Evolutionary conservation across 2,113 vertebrate genomes (phyloP).

Genomic region (Phaethon lepturus): DNA sequence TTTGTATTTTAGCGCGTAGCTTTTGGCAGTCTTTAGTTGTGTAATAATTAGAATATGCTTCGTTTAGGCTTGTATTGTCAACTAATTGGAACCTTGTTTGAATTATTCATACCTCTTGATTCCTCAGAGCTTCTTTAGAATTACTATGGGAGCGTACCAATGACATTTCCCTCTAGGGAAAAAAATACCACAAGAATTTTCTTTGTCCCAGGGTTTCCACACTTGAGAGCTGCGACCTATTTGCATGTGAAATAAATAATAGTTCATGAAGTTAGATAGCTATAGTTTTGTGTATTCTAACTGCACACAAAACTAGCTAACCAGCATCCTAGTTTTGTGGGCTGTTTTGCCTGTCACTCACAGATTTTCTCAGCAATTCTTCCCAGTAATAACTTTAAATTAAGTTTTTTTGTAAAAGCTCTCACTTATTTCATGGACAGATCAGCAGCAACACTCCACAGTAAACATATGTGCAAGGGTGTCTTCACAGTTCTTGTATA

Average conservation of each 20-base stretch:
- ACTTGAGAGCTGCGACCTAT: background rate
- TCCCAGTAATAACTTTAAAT: background rate
- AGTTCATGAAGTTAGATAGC: background rate
- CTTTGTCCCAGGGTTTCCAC: background rate
- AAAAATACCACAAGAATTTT: background rate
- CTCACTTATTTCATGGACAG: background rate
- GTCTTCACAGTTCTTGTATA: conserved; percentile 22
- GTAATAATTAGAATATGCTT: background rate
- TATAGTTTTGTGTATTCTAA: background rate
- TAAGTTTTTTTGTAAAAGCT: background rate
- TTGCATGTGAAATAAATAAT: background rate
- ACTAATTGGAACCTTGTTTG: background rate
- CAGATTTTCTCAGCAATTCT: background rate
- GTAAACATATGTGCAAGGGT: background rate
- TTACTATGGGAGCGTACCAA: background rate
- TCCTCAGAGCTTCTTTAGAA: background rate
- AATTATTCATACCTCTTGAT: conserved; percentile 32
- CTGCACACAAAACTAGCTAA: background rate
- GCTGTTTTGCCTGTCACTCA: background rate
- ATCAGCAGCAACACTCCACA: background rate
- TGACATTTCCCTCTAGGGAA: background rate
- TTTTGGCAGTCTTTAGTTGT: conserved; percentile 3
- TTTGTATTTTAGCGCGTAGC: background rate
- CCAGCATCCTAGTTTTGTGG: background rate
- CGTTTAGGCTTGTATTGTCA: background rate